Base-by-base conservation (phyloP, 2,797 vertebrate genomes). In the Falco berigora region DNA sequence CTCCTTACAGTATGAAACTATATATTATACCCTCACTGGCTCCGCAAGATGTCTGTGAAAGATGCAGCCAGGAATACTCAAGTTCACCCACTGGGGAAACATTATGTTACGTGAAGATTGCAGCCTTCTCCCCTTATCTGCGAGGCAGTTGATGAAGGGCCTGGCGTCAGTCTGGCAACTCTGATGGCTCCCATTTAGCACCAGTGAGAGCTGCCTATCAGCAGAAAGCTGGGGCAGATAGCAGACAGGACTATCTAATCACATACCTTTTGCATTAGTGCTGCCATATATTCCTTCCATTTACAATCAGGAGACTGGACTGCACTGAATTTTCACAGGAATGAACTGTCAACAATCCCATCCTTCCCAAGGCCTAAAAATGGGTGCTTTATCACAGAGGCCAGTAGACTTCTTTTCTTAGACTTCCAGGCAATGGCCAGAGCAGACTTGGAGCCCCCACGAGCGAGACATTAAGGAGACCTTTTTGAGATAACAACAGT, bases 81-180 rank as follows among this genome's bases (percentile, higher is more conserved):
- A 95, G 97, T 94, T 96, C 96, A 94, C 76, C 89, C 96, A 91
- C 55, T 74, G 85, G 82, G 83, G 96, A 94, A 93, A 77, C 86
- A 40, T 13, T 2, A 75, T 4, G 88, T 78, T 94, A 79, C 50
- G 93, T 95, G 94, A 80, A 92, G 93, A 86, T 85, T n/a, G 77
- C 84, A 67, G 93, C 90, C 85, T 92, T 67, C 86, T 79, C 63
- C 90, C 86, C 95, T 98, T 98, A 98, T 98, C 98, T 98, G 92
- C 42, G 82, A 94, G 88, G 92, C 95, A 90, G 97, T 94, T 96
- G 97, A 97, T 97, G 98, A 97, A 97, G 97, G 84, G 98, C 97
- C 97, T 98, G 98, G 98, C 98, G 98, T 99, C 99, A 98, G 98
- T 98, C 98, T 98, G 97, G 98, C 98, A 98, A 98, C 97, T 97